Base-by-base conservation (phyloP, 2,797 vertebrate species). In the Ctenochaetus hawaiiensis region DNA sequence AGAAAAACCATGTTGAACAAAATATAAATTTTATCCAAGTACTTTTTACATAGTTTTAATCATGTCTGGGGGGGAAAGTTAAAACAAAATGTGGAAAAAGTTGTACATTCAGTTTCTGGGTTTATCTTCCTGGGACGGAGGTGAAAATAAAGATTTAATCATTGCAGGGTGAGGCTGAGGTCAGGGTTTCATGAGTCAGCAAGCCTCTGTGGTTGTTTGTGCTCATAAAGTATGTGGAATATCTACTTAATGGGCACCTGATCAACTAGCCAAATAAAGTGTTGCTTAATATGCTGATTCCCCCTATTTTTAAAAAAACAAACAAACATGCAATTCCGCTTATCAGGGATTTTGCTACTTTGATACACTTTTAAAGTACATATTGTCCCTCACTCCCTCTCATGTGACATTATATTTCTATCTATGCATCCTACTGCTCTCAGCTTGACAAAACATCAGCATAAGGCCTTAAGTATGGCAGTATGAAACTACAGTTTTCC, bases 231-330 rank as follows among this genome's bases (percentile, higher is more conserved):
- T 3, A 30, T 51, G 12, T 23, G 16, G 18, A 43, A 34, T 1
- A 4, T 47, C 13, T 7, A 34, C 30, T 34, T 6, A 34, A 44
- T 26, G 9, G 8, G 34, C 37, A 53, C 13, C 37, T 48, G 47
- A 64, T 66, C 65, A 68, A 30, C 41, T 75, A 16, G 64, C 16
- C 52, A 84, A 77, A 82, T 56, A 77, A 78, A 75, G 12, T 22
- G 8, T 81, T 72, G 30, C 3, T 3, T 41, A 63, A 78, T 72
- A 30, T 64, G 20, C 23, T 14, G 8, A 9, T 34, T 56, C 5
- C n/a, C n/a, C 8, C 48, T 49, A n/a, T 73, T 18, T 13, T 34
- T 34, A 34, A 34, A 34, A 34, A 34, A 34, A 34, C 26, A 2
- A n/a, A n/a, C n/a, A n/a, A 44, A 39, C 8, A 43, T 67, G 48